Evolutionary conservation across 2,797 vertebrate genomes (phyloP).

Genomic region (Australoheros facetus): DNA sequence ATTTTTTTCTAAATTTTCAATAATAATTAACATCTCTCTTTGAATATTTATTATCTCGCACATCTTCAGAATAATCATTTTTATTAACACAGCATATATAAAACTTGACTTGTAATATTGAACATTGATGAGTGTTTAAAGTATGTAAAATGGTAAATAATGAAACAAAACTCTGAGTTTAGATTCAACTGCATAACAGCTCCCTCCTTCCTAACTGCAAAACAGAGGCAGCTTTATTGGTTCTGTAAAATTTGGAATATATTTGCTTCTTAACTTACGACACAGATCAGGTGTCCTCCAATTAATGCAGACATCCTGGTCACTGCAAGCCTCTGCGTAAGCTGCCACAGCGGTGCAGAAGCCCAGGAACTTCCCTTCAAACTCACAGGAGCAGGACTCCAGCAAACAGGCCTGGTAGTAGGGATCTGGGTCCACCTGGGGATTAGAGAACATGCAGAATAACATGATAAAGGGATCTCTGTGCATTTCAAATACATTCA

Average conservation of each 20-base stretch:
- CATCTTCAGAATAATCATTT: background rate
- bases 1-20: background rate
- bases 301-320: constrained; percentile 76
- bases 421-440: constrained; percentile 82
- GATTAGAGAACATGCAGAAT: background rate
- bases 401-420: constrained; percentile 84
- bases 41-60: background rate
- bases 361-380: constrained; percentile 86
- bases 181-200: too few species aligned
- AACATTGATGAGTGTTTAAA: rapidly evolving
- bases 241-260: background rate
- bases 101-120: background rate
- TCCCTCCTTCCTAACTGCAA: too few species aligned
- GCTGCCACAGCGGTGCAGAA: constrained; percentile 86
- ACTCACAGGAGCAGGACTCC: constrained; percentile 87
- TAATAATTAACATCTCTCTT: background rate
- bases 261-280: constrained; percentile 74
- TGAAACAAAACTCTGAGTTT: background rate
- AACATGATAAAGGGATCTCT: background rate
- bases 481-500: too few species aligned
- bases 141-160: background rate
- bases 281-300: constrained; percentile 88
- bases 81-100: background rate
- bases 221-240: background rate
- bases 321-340: constrained; percentile 85